These are phyloP conservation scores for Lutjanus campechanus DNA, from an alignment of 2,797 vertebrate genomes.

Conservation along the genomic window DNA sequence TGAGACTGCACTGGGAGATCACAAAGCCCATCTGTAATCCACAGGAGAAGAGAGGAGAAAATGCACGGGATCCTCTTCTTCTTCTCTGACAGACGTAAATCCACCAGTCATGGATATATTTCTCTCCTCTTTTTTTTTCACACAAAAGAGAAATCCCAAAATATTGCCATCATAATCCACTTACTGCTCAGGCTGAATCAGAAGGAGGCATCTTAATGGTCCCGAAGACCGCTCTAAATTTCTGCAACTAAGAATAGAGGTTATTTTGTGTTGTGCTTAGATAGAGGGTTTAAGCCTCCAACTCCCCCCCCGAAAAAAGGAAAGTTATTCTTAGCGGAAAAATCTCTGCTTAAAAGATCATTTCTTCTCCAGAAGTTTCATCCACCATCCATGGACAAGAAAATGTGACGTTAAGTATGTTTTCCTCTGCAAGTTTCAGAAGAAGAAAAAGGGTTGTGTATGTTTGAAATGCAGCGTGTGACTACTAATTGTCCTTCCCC, in stretches of 20 bases:
- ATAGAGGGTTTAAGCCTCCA: conserved; percentile 56
- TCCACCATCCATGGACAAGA: conserved; percentile 55
- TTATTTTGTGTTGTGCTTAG: conserved; percentile 65
- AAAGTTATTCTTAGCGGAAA: conserved; percentile 62
- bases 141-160: conserved; percentile 76
- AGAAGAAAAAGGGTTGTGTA: conserved; percentile 21
- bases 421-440: conserved; percentile 38
- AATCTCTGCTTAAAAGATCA: conserved; percentile 55
- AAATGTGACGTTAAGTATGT: conserved; percentile 33
- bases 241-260: conserved; percentile 59
- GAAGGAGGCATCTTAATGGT: conserved; percentile 58
- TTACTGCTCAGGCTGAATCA: conserved; percentile 71
- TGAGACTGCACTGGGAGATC: conserved; percentile 70
- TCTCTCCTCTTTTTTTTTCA: conserved; percentile 52
- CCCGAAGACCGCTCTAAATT: conserved; percentile 60
- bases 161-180: conserved; percentile 81
- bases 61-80: conserved; percentile 61
- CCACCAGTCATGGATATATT: conserved; percentile 66
- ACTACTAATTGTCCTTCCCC: conserved; percentile 42
- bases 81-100: conserved; percentile 73
- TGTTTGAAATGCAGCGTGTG: conserved; percentile 61
- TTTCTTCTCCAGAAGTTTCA: conserved; percentile 69
- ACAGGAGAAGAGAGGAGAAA: conserved; percentile 65
- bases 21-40: conserved; percentile 85
- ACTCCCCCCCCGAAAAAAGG: conserved; percentile 38